These are phyloP conservation scores for Chouioia cunea DNA, from an alignment of 2,888 invertebrate genomes.

Conservation along the genomic window DNA sequence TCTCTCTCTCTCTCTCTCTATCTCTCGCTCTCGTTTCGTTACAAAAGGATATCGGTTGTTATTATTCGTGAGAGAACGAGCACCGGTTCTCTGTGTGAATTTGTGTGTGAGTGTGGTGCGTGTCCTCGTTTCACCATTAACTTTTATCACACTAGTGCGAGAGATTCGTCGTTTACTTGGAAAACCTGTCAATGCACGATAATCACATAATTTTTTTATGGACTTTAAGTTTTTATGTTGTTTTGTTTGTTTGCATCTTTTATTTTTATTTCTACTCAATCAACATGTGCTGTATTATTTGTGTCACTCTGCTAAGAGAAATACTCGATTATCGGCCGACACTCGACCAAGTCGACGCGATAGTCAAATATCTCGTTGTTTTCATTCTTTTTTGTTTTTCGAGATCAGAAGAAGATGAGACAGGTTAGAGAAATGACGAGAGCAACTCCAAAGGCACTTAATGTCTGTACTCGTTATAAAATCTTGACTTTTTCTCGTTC, in stretches of 20 bases:
- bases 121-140: constrained; percentile 47
- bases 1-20: constrained; percentile 9
- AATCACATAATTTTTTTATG: constrained; percentile 56
- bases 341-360: constrained; percentile 14
- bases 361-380: constrained; percentile 17
- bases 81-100: constrained; percentile 11
- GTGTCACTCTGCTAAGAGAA: too few species aligned
- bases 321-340: constrained; percentile 20
- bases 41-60: constrained; percentile 43
- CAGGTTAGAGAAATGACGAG: background rate
- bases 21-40: background rate
- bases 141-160: constrained; percentile 50
- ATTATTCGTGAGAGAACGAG: constrained; percentile 37
- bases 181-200: constrained; percentile 67
- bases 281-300: constrained; percentile 22
- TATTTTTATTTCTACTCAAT: constrained; percentile 25
- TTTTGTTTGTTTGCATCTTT: constrained; percentile 31
- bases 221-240: background rate
- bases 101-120: constrained; percentile 44
- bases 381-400: too few species aligned
- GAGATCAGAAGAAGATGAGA: too few species aligned
- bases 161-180: constrained; percentile 66
- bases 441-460: constrained; percentile 34
- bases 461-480: constrained; percentile 24
- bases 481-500: constrained; percentile 21